Conservation (phyloP, 2,888 invertebrate species). For the Priapulus caudatus region DNA sequence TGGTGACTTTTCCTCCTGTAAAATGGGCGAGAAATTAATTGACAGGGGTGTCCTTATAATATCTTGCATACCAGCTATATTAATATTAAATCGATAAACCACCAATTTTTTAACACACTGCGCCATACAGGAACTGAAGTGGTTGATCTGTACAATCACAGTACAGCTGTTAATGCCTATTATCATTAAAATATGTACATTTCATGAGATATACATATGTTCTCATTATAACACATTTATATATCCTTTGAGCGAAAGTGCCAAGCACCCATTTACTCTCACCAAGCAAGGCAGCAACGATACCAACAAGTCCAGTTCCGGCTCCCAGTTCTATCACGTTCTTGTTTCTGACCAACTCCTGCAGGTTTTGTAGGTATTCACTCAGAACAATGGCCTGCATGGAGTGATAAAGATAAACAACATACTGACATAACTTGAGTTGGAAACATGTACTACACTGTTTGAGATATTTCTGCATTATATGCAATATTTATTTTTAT, state of each 20-base stretch:
- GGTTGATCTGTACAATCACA: too few species aligned
- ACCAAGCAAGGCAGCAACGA: constrained; percentile 33
- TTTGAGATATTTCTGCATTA: too few species aligned
- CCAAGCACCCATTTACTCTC: too few species aligned
- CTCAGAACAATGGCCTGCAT: constrained; percentile 34
- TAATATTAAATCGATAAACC: too few species aligned
- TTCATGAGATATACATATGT: too few species aligned
- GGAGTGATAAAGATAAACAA: constrained; percentile 7
- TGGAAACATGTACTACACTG: neutral
- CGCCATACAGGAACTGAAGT: too few species aligned
- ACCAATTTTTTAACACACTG: too few species aligned
- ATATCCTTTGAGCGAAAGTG: too few species aligned
- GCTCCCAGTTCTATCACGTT: constrained; percentile 35
- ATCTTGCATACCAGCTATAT: neutral
- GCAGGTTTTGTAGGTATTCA: constrained; percentile 25
- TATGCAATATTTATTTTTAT: too few species aligned
- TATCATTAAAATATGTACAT: too few species aligned
- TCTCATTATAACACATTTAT: too few species aligned
- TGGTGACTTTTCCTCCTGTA: constrained; percentile 28
- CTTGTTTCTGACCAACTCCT: constrained; percentile 19
- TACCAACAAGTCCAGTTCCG: constrained; percentile 35
- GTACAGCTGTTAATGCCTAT: too few species aligned
- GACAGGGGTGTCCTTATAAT: neutral
- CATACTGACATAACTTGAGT: neutral
- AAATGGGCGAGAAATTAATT: constrained; percentile 5